Conservation (phyloP, 2,888 invertebrate species). For the Alloscopus bannaensis region DNA sequence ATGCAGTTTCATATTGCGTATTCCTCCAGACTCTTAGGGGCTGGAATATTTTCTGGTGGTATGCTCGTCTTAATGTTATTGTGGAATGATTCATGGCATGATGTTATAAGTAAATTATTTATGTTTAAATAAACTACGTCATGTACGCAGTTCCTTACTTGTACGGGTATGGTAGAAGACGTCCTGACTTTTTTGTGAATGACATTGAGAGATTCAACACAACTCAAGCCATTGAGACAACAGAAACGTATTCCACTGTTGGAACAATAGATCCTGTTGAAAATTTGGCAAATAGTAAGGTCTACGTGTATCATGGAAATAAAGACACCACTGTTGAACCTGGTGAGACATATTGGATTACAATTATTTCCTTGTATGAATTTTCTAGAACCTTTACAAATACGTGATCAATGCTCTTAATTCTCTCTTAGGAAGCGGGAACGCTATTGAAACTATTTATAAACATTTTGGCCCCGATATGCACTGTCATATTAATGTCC, state of each 20-base stretch:
- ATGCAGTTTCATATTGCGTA: conserved; percentile 75
- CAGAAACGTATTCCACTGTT: conserved; percentile 60
- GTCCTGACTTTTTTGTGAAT: conserved; percentile 68
- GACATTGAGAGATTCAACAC: conserved; percentile 65
- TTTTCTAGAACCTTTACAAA: not conserved
- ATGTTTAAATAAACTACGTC: conserved; percentile 12
- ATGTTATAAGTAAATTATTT: not conserved
- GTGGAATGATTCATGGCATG: not conserved
- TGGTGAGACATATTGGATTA: conserved; percentile 69
- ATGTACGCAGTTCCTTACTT: conserved; percentile 69
- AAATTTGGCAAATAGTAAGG: conserved; percentile 73
- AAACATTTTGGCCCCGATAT: conserved; percentile 48
- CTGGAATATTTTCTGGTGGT: conserved; percentile 75
- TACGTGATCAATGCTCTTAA: not conserved
- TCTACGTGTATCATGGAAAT: conserved; percentile 75
- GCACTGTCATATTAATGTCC: conserved; percentile 28
- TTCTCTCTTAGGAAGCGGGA: conserved; percentile 41
- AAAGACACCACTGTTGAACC: conserved; percentile 74
- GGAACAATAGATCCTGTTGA: conserved; percentile 74
- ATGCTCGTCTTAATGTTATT: conserved; percentile 14
- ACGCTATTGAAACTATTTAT: conserved; percentile 53
- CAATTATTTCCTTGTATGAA: not conserved
- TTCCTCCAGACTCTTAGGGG: conserved; percentile 74
- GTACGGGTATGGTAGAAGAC: conserved; percentile 64
- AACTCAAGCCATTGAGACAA: conserved; percentile 53